A percentile compares a stretch with the other conserved stretches of the same genome.
phyloP scores from a whole-genome alignment of 1,140 invertebrate species.

The Trialeurodes vaporariorum region DNA sequence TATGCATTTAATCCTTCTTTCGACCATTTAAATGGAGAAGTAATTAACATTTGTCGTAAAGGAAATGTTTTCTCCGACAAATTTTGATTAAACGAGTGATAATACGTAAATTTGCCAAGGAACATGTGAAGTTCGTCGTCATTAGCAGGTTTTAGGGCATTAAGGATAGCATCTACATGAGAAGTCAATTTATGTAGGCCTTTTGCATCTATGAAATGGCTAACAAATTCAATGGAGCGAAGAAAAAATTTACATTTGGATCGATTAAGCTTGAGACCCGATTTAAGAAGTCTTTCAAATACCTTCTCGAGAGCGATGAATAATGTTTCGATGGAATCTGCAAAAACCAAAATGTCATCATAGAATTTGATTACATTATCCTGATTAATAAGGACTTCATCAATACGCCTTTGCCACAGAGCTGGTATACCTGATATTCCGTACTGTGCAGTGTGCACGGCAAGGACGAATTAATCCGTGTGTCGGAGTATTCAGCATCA shows the following conservation, averaged over 20 bases:
- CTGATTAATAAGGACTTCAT: constrained; percentile 14
- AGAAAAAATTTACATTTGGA: constrained; percentile 16
- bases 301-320: constrained; percentile 8
- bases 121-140: constrained; percentile 24
- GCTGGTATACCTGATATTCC: constrained; percentile 25
- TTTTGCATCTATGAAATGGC: constrained; percentile 9
- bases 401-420: constrained; percentile 28
- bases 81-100: constrained; percentile 17
- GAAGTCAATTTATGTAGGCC: constrained; percentile 12
- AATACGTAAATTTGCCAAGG: constrained; percentile 19
- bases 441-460: constrained; percentile 27
- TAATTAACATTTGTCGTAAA: constrained; percentile 16
- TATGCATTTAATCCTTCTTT: constrained; percentile 16
- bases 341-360: constrained; percentile 18
- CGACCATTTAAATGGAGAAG: constrained; percentile 17
- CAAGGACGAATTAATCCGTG: too few relatives aligned
- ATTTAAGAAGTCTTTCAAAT: constrained; percentile 10
- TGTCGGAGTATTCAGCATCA: constrained; percentile 28
- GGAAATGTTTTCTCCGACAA: constrained; percentile 15
- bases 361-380: constrained; percentile 13
- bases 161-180: constrained; percentile 31
- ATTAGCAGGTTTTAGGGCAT: constrained; percentile 29
- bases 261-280: constrained; percentile 9
- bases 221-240: constrained; percentile 11
- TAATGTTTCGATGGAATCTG: background rate